A percentile compares a stretch with the other conserved stretches of the same genome.
These are phyloP conservation scores for Monomorium pharaonis DNA, from an alignment of 1,140 invertebrate species.

Conservation along the genomic window DNA sequence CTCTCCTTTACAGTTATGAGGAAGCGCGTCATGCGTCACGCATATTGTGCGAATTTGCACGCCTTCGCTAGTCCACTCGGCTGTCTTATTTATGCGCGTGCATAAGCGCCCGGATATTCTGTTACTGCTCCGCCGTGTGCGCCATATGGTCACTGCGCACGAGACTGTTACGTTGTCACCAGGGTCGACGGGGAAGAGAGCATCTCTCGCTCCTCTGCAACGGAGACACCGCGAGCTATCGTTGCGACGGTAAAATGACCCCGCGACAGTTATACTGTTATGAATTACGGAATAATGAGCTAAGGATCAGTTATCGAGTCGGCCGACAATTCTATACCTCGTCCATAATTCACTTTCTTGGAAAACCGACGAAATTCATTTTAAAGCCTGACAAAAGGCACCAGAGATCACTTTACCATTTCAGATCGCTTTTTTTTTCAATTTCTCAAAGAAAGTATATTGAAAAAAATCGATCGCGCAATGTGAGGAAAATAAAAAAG, in stretches of 20 bases:
- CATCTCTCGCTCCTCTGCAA: not conserved
- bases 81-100: constrained; percentile 54
- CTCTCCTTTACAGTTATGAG: constrained; percentile 56
- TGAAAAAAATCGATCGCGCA: not conserved
- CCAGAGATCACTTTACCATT: not conserved
- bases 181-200: constrained; percentile 17
- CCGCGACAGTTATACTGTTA: constrained; percentile 7
- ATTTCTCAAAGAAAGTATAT: not conserved
- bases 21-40: constrained; percentile 56
- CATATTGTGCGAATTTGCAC: constrained; percentile 56
- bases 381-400: not conserved
- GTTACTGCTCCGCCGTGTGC: constrained; percentile 17
- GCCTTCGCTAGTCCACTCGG: constrained; percentile 51
- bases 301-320: not conserved
- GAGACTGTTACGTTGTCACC: constrained; percentile 53
- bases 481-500: not conserved
- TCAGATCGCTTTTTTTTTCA: not conserved
- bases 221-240: not conserved
- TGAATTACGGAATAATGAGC: not conserved
- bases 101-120: constrained; percentile 54
- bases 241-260: constrained; percentile 25
- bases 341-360: not conserved
- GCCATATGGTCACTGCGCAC: constrained; percentile 48
- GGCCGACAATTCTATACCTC: not conserved
- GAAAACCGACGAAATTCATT: not conserved